Evolutionary conservation across 2,888 invertebrate genomes (phyloP), one percentile per base, ranked within the genome.

Genomic region (Petrolisthes manimaculis): DNA sequence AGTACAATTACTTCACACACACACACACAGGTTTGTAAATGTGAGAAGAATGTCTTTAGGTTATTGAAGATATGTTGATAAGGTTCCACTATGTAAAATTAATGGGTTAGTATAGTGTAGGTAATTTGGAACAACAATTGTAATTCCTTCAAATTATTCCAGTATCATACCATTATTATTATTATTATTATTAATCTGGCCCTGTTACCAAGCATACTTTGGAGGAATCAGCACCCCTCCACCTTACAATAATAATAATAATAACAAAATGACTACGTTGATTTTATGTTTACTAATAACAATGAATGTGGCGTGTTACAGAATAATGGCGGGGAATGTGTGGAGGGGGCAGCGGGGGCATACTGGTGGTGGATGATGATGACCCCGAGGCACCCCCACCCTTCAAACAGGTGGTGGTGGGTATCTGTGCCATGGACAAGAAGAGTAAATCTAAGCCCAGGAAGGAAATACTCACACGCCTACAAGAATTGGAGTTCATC

Each of bases 401-500:
- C 8, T 85, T 90, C 79, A 91, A 91, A 93, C 97, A 98, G 93
- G 98, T 99, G 92, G 95, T 98, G 93, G 98, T 99, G 92, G 99
- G 99, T 91, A 96, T 99, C 89, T 99, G 99, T 94, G 99, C 99
- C 92, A 99, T 99, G 99, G 97, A 97, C 92, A 99, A 99, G 94
- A 99, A 99, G 94, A 98, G 99, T 69, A 97, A 98, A 93, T 98
- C 99, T 91, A 99, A 99, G 93, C 99, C 99, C 18, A 99, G 99
- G 99, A 97, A 97, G 93, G 99, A 99, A 94, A 99, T 99, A 92
- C 95, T 99, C 88, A 97, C 97, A 1, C 95, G 99, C 69, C 95
- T 99, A 88, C 96, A 98, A 92, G 98, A 99, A 93, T 99, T 99
- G 93, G 98, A 98, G 93, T 98, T 97, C 93, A 97, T 98, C 92